Conservation (phyloP, 37 sponge, comb jelly and placozoan genomes). For the Hormiphora californensis region DNA sequence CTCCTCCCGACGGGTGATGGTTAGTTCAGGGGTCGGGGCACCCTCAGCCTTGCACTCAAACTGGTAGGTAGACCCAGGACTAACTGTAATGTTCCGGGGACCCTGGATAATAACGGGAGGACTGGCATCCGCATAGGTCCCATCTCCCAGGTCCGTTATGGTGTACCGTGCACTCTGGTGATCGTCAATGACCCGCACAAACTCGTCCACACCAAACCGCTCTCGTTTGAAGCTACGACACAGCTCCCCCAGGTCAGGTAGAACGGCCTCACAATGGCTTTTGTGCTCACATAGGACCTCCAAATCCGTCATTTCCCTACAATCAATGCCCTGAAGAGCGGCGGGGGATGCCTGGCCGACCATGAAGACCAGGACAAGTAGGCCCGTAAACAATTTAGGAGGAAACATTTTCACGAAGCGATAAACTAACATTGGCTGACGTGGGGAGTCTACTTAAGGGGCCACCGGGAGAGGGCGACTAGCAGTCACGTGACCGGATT, state of each 20-base stretch:
- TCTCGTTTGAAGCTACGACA: conserved; percentile 42
- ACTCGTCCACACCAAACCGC: conserved; percentile 33
- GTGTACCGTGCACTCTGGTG: neutral
- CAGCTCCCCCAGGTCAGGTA: conserved; percentile 23
- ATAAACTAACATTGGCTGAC: too few species aligned
- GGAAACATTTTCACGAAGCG: too few species aligned
- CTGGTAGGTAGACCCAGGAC: conserved; percentile 24
- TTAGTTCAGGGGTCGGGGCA: conserved; percentile 42
- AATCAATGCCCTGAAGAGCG: neutral
- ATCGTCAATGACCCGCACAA: conserved; percentile 26
- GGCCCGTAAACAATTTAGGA: too few species aligned
- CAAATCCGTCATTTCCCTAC: conserved; percentile 1
- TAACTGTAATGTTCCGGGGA: conserved; percentile 36
- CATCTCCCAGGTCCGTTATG: neutral
- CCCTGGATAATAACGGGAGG: conserved; percentile 50
- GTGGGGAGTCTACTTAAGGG: too few species aligned
- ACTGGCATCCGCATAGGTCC: conserved; percentile 20
- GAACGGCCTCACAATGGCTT: neutral
- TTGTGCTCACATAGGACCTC: conserved; percentile 45
- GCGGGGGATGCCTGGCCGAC: too few species aligned
- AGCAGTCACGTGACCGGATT: too few species aligned
- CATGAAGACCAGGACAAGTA: too few species aligned
- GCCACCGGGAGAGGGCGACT: too few species aligned
- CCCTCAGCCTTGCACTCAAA: conserved; percentile 52
- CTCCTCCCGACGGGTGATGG: conserved; percentile 36